These are phyloP conservation scores for Rhinolophus sinicus DNA, from an alignment of 2,113 vertebrate species.

Conservation along the genomic window DNA sequence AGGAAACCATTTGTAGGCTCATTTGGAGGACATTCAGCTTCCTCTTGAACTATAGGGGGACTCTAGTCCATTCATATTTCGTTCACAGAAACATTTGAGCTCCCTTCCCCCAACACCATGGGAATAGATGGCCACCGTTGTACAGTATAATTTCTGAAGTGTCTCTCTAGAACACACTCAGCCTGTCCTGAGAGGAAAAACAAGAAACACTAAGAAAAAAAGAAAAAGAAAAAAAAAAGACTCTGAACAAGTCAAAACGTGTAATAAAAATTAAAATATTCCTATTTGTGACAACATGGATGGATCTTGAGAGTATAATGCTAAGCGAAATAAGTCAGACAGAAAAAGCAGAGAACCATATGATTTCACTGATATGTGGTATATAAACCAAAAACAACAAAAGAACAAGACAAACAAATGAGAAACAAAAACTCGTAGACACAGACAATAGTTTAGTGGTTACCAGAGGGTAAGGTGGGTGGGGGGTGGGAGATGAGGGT, in stretches of 20 bases:
- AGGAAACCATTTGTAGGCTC: neutral
- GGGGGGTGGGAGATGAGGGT: no score
- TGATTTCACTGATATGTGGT: no score
- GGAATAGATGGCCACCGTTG: neutral
- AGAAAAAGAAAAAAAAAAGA: neutral
- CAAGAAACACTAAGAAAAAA: neutral
- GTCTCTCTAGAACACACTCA: neutral
- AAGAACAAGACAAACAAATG: no score
- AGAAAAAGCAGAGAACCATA: no score
- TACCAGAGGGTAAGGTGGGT: no score
- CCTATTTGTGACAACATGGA: no score
- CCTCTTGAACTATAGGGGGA: neutral
- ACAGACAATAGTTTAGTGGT: no score
- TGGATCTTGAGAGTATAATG: no score
- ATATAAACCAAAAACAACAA: no score
- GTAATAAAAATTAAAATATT: neutral
- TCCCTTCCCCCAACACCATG: neutral
- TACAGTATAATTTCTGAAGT: neutral
- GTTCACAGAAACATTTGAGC: neutral
- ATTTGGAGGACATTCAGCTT: neutral
- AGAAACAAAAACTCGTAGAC: no score
- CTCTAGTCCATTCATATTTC: neutral
- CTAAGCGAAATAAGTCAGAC: no score
- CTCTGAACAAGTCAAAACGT: neutral
- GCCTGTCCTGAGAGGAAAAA: neutral